These are phyloP conservation scores for Protodeltote pygarga DNA, from an alignment of 2,888 invertebrate genomes.

Conservation along the genomic window DNA sequence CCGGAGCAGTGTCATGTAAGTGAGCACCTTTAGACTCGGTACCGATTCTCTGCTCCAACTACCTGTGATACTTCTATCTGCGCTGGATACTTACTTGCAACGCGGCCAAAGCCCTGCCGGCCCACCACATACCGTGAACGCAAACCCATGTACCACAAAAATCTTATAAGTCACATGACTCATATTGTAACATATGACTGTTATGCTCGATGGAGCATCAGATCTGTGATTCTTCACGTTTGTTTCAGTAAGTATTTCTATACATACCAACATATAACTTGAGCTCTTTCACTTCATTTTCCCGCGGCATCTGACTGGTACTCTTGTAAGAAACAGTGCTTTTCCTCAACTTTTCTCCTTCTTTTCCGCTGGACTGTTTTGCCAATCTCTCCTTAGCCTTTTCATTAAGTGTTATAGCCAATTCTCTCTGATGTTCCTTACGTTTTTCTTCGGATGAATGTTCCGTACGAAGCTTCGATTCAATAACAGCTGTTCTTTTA, in stretches of 20 bases:
- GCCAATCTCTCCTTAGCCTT: slow-evolving; percentile 97
- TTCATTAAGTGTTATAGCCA: slow-evolving; percentile 96
- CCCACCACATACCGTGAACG: too few species aligned
- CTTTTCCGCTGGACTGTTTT: slow-evolving; percentile 94
- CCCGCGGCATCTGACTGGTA: slow-evolving; percentile 96
- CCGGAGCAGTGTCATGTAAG: too few species aligned
- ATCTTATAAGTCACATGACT: too few species aligned
- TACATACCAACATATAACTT: slow-evolving; percentile 95
- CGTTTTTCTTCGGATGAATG: slow-evolving; percentile 99
- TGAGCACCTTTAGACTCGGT: too few species aligned
- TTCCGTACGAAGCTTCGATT: slow-evolving; percentile 97
- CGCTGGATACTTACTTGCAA: too few species aligned
- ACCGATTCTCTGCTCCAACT: too few species aligned
- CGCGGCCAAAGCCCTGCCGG: too few species aligned
- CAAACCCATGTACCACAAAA: too few species aligned
- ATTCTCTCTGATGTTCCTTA: slow-evolving; percentile 97
- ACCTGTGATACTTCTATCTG: too few species aligned
- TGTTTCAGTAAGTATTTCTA: background rate
- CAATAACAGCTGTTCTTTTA: slow-evolving; percentile 96
- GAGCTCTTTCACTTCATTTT: slow-evolving; percentile 96
- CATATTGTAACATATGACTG: too few species aligned
- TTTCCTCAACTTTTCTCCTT: slow-evolving; percentile 95
- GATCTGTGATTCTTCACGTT: too few species aligned
- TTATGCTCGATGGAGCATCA: too few species aligned
- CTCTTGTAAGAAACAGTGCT: slow-evolving; percentile 98